Evolutionary conservation across 2,888 invertebrate species (phyloP).

Genomic region (Drosophila diplacantha): DNA sequence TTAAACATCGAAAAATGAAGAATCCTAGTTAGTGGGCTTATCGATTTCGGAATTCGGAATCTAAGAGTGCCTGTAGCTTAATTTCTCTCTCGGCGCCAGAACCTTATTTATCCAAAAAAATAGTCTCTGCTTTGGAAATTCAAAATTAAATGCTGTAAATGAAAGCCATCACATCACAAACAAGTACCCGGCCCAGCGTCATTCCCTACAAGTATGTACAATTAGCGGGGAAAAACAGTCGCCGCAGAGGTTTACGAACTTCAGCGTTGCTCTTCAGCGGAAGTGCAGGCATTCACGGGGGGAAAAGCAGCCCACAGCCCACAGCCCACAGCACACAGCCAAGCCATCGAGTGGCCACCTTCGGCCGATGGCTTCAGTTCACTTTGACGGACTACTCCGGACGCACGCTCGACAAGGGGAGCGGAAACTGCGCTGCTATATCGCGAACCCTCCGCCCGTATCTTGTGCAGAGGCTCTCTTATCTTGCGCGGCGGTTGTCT

Average conservation of each 20-base stretch:
- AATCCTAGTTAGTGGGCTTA: too few species aligned
- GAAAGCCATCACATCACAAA: neutral
- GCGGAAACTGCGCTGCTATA: slow-evolving; percentile 19
- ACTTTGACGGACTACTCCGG: slow-evolving; percentile 34
- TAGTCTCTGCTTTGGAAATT: slow-evolving; percentile 7
- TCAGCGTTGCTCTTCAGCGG: neutral
- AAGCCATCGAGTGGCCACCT: slow-evolving; percentile 22
- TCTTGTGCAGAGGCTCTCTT: slow-evolving; percentile 32
- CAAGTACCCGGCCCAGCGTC: slow-evolving; percentile 1
- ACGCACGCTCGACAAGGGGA: slow-evolving; percentile 16
- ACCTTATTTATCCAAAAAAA: neutral
- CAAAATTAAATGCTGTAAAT: slow-evolving; percentile 24
- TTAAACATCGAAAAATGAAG: too few species aligned
- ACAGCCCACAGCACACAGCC: neutral
- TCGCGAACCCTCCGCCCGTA: slow-evolving; percentile 26
- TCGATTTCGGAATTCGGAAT: neutral
- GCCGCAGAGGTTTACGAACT: slow-evolving; percentile 25
- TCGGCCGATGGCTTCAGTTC: slow-evolving; percentile 33
- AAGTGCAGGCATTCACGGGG: slow-evolving; percentile 11
- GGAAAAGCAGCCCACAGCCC: neutral
- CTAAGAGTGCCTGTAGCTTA: slow-evolving; percentile 12
- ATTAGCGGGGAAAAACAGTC: slow-evolving; percentile 10
- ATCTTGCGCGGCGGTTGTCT: slow-evolving; percentile 27
- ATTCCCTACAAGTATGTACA: slow-evolving; percentile 25
- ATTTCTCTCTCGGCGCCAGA: neutral